Conservation (phyloP, 2,888 invertebrate genomes). For the Meliscaeva auricollis region DNA sequence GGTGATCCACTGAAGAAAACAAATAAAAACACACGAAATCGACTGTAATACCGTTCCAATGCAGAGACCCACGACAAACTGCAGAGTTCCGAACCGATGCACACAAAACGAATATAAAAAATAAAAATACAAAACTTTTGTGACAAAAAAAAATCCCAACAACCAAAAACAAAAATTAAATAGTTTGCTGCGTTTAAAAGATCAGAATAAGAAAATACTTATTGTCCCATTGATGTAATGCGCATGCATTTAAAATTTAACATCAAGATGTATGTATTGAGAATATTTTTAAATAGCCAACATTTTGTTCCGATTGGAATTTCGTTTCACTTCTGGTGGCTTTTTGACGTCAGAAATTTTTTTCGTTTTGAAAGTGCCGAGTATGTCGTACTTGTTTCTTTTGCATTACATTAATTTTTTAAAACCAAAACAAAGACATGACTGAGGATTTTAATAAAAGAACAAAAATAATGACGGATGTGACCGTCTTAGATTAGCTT, state of each 20-base stretch:
- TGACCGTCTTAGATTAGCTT: too few relatives aligned
- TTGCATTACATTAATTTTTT: not conserved
- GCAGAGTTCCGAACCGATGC: constrained; percentile 50
- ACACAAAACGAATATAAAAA: constrained; percentile 52
- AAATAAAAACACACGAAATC: not conserved
- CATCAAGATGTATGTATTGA: constrained; percentile 52
- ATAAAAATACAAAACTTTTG: constrained; percentile 30
- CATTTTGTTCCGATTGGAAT: constrained; percentile 37
- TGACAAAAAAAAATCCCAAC: constrained; percentile 34
- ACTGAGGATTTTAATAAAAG: too few relatives aligned
- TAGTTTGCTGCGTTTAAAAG: constrained; percentile 50
- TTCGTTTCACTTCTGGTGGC: not conserved
- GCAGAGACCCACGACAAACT: constrained; percentile 53
- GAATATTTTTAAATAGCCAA: constrained; percentile 57
- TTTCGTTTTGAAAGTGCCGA: not conserved
- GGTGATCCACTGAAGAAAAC: constrained; percentile 23
- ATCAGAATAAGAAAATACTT: constrained; percentile 20
- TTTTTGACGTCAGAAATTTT: constrained; percentile 12
- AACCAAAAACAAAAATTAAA: constrained; percentile 61
- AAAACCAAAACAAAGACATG: not conserved
- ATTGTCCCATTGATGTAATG: constrained; percentile 52
- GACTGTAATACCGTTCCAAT: constrained; percentile 48
- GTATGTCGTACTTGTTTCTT: not conserved
- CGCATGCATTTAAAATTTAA: constrained; percentile 61
- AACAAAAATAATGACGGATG: not conserved